phyloP scores from a whole-genome alignment of 2,113 vertebrate species.

The Hiodon tergisus region DNA sequence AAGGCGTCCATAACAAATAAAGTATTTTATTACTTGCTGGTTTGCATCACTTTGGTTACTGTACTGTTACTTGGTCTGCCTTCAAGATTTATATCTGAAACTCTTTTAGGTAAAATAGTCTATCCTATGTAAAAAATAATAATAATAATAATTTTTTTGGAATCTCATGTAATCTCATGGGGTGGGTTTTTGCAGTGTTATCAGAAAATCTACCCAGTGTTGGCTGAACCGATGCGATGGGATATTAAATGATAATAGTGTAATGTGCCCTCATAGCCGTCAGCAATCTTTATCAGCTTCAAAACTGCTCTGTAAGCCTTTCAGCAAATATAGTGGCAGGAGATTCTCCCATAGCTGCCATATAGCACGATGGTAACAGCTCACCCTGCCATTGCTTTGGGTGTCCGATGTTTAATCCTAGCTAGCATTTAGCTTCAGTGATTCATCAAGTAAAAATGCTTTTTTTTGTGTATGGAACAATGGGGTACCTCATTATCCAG shows the following conservation, averaged over 20 bases:
- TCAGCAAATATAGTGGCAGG: background rate
- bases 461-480: background rate
- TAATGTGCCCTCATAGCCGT: background rate
- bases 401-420: background rate
- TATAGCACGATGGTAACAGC: background rate
- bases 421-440: background rate
- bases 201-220: no score
- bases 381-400: background rate
- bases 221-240: background rate
- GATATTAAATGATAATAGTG: background rate
- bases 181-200: no score
- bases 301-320: background rate
- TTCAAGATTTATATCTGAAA: no score
- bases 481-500: background rate
- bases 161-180: no score
- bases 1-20: no score
- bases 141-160: no score
- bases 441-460: background rate
- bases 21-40: no score
- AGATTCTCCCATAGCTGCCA: background rate
- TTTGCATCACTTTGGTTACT: no score
- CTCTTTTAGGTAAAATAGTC: no score
- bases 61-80: no score
- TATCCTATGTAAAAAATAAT: no score
- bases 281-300: background rate